These are phyloP conservation scores for Drosophila sordidula DNA, from an alignment of 2,888 invertebrate genomes.

Conservation along the genomic window DNA sequence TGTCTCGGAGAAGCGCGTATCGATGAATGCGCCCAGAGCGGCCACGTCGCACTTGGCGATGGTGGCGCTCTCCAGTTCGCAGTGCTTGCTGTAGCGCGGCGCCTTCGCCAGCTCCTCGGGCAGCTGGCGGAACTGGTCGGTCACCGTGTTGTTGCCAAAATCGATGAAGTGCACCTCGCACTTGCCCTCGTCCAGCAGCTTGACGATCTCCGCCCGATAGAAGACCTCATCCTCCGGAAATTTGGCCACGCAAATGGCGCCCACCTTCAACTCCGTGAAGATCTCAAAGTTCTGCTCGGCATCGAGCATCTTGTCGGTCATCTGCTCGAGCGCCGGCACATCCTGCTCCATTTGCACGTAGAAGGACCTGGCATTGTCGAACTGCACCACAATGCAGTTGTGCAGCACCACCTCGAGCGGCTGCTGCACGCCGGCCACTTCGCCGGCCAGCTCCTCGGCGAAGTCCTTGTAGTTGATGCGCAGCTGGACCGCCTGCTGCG, in stretches of 20 bases:
- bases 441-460: slow-evolving; percentile 83
- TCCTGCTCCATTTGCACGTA: slow-evolving; percentile 89
- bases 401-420: slow-evolving; percentile 85
- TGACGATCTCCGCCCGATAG: slow-evolving; percentile 93
- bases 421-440: slow-evolving; percentile 64
- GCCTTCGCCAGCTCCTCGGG: slow-evolving; percentile 87
- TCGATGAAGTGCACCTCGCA: slow-evolving; percentile 91
- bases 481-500: slow-evolving; percentile 87
- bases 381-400: slow-evolving; percentile 89
- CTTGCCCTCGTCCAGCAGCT: slow-evolving; percentile 88
- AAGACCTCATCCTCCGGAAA: slow-evolving; percentile 93
- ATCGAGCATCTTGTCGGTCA: slow-evolving; percentile 82
- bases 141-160: slow-evolving; percentile 88
- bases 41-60: slow-evolving; percentile 87
- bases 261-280: slow-evolving; percentile 82
- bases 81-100: slow-evolving; percentile 87
- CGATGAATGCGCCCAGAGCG: slow-evolving; percentile 88
- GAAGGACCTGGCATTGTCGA: slow-evolving; percentile 90
- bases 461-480: slow-evolving; percentile 87
- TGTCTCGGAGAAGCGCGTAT: slow-evolving; percentile 87
- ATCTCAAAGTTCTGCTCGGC: slow-evolving; percentile 74
- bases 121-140: slow-evolving; percentile 87
- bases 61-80: slow-evolving; percentile 86
- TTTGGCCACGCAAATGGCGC: slow-evolving; percentile 90
- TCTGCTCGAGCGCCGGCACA: slow-evolving; percentile 75